A percentile compares a stretch with the other conserved stretches of the same genome.
Evolutionary conservation across 2,797 vertebrate genomes (phyloP).

Genomic region (Chaetophractus vellerosus): DNA sequence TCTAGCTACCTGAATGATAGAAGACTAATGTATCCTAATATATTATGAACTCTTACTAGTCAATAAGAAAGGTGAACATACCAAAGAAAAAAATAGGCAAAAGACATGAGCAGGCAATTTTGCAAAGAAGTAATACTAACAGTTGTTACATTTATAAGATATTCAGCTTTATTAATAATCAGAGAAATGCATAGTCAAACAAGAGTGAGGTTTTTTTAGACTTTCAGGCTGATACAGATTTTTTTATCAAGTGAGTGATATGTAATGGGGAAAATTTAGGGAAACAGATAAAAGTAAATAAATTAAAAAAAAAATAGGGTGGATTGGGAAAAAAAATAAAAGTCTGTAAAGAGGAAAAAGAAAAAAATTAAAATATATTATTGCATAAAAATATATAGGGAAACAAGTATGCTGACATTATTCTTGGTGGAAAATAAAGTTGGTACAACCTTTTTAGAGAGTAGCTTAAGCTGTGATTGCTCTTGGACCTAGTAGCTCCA

Average conservation of each 20-base stretch:
- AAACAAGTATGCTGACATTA: not conserved
- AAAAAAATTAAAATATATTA: too few relatives aligned
- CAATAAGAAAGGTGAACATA: not conserved
- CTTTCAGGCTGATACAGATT: not conserved
- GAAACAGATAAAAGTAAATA: too few relatives aligned
- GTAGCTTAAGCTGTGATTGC: not conserved
- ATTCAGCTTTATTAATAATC: not conserved
- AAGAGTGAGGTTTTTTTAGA: not conserved
- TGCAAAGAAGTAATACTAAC: constrained; percentile 9
- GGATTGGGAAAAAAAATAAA: too few relatives aligned
- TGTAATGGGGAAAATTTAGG: not conserved
- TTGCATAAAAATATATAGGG: not conserved
- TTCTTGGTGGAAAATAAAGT: not conserved
- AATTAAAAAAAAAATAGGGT: too few relatives aligned
- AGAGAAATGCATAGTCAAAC: not conserved
- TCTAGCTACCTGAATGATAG: not conserved
- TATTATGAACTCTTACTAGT: not conserved
- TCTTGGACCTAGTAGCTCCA: not conserved
- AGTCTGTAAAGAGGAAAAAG: too few relatives aligned
- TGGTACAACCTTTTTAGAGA: not conserved
- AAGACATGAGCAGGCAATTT: not conserved
- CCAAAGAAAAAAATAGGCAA: not conserved
- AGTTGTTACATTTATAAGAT: not conserved
- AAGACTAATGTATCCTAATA: not conserved
- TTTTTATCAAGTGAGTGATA: not conserved